A percentile compares a stretch with the other conserved stretches of the same genome.
Evolutionary conservation across 1,140 invertebrate species (phyloP).

Genomic region (Drosophila ercepeae): DNA sequence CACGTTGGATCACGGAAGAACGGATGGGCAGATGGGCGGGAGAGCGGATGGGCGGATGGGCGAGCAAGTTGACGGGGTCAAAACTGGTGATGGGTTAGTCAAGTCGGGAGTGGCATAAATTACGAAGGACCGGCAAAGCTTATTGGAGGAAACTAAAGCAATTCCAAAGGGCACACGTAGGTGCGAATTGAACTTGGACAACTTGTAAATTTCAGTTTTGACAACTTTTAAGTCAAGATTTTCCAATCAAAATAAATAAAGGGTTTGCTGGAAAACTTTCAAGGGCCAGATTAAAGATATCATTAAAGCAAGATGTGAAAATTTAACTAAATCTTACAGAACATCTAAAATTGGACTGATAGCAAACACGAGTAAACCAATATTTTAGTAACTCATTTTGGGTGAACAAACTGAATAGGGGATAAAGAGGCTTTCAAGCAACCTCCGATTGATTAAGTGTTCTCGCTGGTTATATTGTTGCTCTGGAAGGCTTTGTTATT

Average conservation of each 20-base stretch:
- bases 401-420: constrained; percentile 5
- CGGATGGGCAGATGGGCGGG: background rate
- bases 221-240: background rate
- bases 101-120: constrained; percentile 37
- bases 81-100: constrained; percentile 20
- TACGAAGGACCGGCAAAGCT: constrained; percentile 10
- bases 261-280: no score
- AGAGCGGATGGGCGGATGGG: background rate
- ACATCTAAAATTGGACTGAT: background rate
- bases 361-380: constrained; percentile 12
- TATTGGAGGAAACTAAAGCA: constrained; percentile 27
- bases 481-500: constrained; percentile 47
- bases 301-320: no score
- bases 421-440: constrained; percentile 49
- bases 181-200: background rate
- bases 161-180: background rate
- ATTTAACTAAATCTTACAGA: background rate
- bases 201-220: background rate
- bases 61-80: constrained; percentile 15
- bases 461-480: constrained; percentile 43
- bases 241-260: no score
- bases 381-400: constrained; percentile 38
- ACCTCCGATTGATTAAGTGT: constrained; percentile 65
- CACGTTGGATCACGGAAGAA: constrained; percentile 8
- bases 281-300: no score